Evolutionary conservation across 2,113 vertebrate species (phyloP), one percentile per base, ranked within the genome.

Genomic region (Mixornis gularis): DNA sequence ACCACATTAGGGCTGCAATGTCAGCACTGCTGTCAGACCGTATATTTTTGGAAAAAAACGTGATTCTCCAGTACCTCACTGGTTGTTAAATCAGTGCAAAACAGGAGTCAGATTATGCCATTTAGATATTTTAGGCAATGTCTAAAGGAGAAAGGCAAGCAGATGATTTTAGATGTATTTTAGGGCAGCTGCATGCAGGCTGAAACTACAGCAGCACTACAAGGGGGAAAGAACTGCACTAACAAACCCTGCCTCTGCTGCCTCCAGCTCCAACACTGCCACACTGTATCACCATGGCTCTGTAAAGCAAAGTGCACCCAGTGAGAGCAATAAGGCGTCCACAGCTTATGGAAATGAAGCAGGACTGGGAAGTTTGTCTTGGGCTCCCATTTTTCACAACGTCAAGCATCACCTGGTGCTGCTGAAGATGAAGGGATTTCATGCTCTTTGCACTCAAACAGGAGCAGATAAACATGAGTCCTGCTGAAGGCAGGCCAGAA

Each of bases 361-460:
- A n/a, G 19, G 18, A 27, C 13, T 14, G 10, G 15, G 27, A 63
- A 66, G 22, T 51, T 82, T 64, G 27, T 38, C 19, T 16, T 64
- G 53, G 6, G 9, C 4, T 48, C 36, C 9, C 3, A 0, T 66
- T 89, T 84, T 58, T 81, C 38, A 26, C 9, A 32, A 15, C 3
- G 10, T 12, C 12, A 81, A 22, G 12, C 13, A 10, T 77, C 30
- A 55, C 13, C 43, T 52, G 24, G 22, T 14, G 3, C 34, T 70
- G 46, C 24, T 36, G 41, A 81, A 76, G 63, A 29, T 56, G 20
- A 17, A 21, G 36, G 9, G 7, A 12, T 66, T 48, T 46, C 0
- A 0, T 1, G 1, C 12, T 64, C 6, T 59, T 56, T 55, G 14
- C 3, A 0, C 17, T 63, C 25, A 53, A 5, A 1, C 3, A 13